phyloP scores from a whole-genome alignment of 1,140 invertebrate species.

The Ceratoteleas bidentatus region DNA sequence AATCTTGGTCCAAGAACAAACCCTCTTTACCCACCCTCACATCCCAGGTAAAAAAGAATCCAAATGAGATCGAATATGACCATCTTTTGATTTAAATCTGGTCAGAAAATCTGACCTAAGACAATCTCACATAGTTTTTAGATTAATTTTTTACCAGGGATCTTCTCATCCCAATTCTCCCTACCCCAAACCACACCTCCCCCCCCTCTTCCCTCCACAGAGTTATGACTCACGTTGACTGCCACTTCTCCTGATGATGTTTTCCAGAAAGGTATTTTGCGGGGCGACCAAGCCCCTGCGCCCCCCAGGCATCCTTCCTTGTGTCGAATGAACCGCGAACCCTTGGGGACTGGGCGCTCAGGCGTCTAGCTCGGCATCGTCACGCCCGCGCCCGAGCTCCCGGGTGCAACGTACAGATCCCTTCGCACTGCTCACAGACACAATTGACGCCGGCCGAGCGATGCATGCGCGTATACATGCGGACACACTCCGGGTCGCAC shows the following conservation, averaged over 20 bases:
- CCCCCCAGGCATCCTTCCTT: slow-evolving; percentile 93
- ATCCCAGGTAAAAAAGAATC: too few species aligned
- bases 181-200: too few species aligned
- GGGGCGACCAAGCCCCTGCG: slow-evolving; percentile 98
- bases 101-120: too few species aligned
- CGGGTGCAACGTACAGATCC: slow-evolving; percentile 45
- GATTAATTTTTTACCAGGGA: too few species aligned
- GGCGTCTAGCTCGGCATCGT: slow-evolving; percentile 41
- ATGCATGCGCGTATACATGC: slow-evolving; percentile 21
- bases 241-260: slow-evolving; percentile 98
- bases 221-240: slow-evolving; percentile 94
- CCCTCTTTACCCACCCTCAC: too few species aligned
- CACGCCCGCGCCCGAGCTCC: slow-evolving; percentile 22
- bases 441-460: slow-evolving; percentile 34
- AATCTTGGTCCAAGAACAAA: too few species aligned
- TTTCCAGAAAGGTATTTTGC: slow-evolving; percentile 99
- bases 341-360: slow-evolving; percentile 60
- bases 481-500: slow-evolving; percentile 36
- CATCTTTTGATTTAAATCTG: too few species aligned
- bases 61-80: too few species aligned
- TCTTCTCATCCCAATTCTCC: too few species aligned
- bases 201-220: too few species aligned
- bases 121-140: too few species aligned
- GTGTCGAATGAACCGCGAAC: slow-evolving; percentile 64
- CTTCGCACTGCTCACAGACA: slow-evolving; percentile 48